Evolutionary conservation across 2,888 invertebrate species (phyloP), one percentile per base, ranked within the genome.

Genomic region (Hydriomena furcata): DNA sequence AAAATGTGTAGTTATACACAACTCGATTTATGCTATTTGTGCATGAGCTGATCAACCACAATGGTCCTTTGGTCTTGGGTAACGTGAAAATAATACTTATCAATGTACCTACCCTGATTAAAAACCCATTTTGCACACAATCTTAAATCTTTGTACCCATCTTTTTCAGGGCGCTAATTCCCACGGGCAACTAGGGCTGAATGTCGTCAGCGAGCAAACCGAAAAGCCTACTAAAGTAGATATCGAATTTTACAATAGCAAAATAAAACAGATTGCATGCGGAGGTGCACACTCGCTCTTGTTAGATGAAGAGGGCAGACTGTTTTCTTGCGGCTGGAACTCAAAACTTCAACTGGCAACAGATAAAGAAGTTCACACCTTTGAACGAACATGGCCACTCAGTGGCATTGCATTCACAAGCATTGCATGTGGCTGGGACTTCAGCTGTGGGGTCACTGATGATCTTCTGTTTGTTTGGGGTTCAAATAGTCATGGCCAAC

Each of bases 351-450:
- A 96, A 77, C 73, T 94, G 54, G 96, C 94, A 5, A 71, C 84
- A 25, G 81, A 92, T 24, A 80, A 82, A 12, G 77, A 82, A 60
- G 86, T 91, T 40, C 81, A 92, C 38, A 84, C 78, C 20, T 93
- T 94, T 65, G 84, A 92, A 74, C 92, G 93, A 71, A 92, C 93
- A 45, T 93, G 93, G 84, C 79, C 84, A 40, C 71, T 93, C 45
- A 92, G 91, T 68, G 91, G 80, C 69, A 86, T 77, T 71, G 90
- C 64, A 49, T 92, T 95, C 55, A 89, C 88, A 42, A 92, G 93
- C 59, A 87, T 96, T 49, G 92, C 93, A 24, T 94, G 95, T 63
- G 96, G 96, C n/a, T 96, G 96, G 96, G 95, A 96, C 71, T 94
- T 94, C 59, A 95, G 95, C 46, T 94, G 94, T 61, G 96, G 94